Base-by-base conservation (phyloP, 2,113 vertebrate species). In the Prochilodus magdalenae region DNA sequence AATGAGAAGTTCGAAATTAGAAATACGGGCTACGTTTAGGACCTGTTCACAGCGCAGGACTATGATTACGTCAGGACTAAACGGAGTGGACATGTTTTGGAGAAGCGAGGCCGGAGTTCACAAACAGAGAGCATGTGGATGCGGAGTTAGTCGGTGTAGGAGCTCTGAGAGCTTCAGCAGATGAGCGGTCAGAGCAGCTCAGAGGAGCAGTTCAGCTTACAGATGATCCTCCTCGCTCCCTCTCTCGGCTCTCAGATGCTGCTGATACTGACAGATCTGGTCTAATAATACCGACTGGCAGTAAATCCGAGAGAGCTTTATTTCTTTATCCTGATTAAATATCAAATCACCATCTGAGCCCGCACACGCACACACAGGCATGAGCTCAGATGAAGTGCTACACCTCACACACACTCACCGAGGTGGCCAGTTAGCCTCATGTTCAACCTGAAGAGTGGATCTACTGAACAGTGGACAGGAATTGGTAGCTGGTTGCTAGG, bases 201-300 rank as follows among this genome's bases (percentile, higher is more conserved):
- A 36, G 65, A 20, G n/a, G 65, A 69, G 40, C 66, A 69, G 66
- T 40, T 69, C 33, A 69, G 47, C 33, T 55, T 70, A 69, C 65
- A 70, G 36, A 36, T 70, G 62, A 26, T 75, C 55, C 26, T 75
- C 59, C 49, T 59, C 69, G 78, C 67, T 55, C 74, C 53, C 59
- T 74, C 76, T 62, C 72, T 69, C 29, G 55, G 51, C 62, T 77
- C 60, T 81, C 83, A 20, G 49, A 33, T 85, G 62, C n/a, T 30
- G 79, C 84, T 85, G 84, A 85, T 66, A 62, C 53, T 69, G 69
- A 76, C 16, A 36, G 20, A 69, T 66, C 44, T 20, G 69, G 67
- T 85, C 60, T 85, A 85, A 77, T 73, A 77, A 81, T 85, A 85
- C 22, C 66, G 29, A 12, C 29, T 20, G 27, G 44, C 1, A 66